These are phyloP conservation scores for Pluvialis apricaria DNA, from an alignment of 2,113 vertebrate species.

Conservation along the genomic window DNA sequence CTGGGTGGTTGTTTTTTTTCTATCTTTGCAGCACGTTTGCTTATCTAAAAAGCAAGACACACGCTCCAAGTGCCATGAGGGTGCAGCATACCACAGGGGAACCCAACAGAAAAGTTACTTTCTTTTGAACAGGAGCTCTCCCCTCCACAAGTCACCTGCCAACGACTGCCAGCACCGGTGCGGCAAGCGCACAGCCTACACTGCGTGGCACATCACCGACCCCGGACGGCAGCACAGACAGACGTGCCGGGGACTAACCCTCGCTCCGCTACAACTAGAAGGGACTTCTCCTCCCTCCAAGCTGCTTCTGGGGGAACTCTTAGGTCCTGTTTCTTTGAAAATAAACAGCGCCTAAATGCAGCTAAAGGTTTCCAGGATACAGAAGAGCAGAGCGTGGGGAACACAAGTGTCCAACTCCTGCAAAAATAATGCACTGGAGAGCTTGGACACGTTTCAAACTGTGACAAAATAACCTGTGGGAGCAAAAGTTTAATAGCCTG, in stretches of 20 bases:
- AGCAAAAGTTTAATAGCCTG: slow-evolving; percentile 49
- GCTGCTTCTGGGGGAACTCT: background rate
- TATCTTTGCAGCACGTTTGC: background rate
- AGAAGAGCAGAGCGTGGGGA: background rate
- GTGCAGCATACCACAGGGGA: background rate
- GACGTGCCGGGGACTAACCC: background rate
- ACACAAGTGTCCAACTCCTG: background rate
- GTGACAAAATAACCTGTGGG: slow-evolving; percentile 57
- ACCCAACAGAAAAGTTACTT: background rate
- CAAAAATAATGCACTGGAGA: background rate
- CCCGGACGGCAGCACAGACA: fast-evolving
- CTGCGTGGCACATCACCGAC: fast-evolving
- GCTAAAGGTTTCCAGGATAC: slow-evolving; percentile 13
- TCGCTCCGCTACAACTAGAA: background rate
- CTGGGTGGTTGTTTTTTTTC: background rate
- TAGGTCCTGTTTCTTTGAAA: background rate
- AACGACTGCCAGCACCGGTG: background rate
- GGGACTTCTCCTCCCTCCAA: background rate
- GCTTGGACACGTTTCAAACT: background rate
- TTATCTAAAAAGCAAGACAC: slow-evolving; percentile 51
- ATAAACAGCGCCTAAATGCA: slow-evolving; percentile 6
- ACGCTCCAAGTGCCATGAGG: background rate
- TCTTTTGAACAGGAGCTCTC: background rate
- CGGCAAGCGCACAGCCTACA: background rate
- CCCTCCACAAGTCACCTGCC: slow-evolving; percentile 1